Evolutionary conservation across 2,113 vertebrate species (phyloP).

Genomic region (Pleuronectes platessa): DNA sequence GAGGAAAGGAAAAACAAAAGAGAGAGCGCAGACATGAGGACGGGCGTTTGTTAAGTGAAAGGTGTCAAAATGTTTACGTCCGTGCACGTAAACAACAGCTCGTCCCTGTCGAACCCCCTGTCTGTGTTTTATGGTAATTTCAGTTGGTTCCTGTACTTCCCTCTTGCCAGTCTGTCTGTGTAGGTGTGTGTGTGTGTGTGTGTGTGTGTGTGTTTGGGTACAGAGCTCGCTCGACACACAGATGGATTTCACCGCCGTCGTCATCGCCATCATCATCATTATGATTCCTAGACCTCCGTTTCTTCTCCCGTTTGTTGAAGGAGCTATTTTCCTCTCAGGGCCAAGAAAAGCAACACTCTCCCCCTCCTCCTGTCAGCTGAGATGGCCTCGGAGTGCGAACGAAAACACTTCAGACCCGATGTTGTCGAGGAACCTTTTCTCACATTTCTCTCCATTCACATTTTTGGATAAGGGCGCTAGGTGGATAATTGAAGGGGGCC

Average conservation of each 20-base stretch:
- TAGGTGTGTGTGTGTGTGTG: no score
- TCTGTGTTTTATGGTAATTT: neutral
- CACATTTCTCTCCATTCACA: neutral
- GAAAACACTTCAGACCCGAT: constrained; percentile 43
- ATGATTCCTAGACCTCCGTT: constrained; percentile 32
- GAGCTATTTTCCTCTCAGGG: constrained; percentile 46
- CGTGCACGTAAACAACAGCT: neutral
- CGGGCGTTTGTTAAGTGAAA: constrained; percentile 13
- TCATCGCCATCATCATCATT: constrained; percentile 33
- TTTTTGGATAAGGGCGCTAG: constrained; percentile 13
- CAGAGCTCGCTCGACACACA: neutral
- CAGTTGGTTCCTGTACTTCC: neutral
- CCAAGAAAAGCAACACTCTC: constrained; percentile 30
- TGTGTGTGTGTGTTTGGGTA: constrained; percentile 4
- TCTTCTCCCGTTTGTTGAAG: constrained; percentile 34
- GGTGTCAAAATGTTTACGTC: neutral
- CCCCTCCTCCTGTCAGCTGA: constrained; percentile 28
- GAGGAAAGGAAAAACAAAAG: neutral
- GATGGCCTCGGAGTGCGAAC: constrained; percentile 27
- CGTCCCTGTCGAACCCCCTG: neutral
- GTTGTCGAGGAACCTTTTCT: constrained; percentile 12
- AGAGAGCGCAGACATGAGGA: no score
- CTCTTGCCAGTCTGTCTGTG: neutral
- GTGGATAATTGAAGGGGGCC: constrained; percentile 37
- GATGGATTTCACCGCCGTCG: constrained; percentile 21